Evolutionary conservation across 1,140 invertebrate genomes (phyloP), one percentile per base, ranked within the genome.

Genomic region (Stratiolaelaps scimitus): DNA sequence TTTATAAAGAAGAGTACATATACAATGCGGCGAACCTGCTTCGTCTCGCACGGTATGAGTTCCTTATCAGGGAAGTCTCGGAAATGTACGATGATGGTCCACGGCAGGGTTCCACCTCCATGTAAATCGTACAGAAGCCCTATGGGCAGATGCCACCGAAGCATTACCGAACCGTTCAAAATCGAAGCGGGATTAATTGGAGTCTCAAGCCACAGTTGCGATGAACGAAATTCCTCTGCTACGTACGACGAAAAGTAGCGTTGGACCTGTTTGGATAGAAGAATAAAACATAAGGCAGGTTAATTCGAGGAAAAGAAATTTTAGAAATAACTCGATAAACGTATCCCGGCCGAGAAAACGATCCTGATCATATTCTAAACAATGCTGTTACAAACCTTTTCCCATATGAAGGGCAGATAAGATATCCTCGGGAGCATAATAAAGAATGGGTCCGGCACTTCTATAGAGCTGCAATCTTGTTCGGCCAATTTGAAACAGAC

Each of bases 141-240:
- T 26, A 60, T 60, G 2, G 53, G 53, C 26, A 29, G 34, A 6
- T 60, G 53, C 53, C 53, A 60, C 5, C 53, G 53, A 34, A 60
- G 53, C 53, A 34, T 26, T 10, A 60, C 53, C 13, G 34, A 34
- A 34, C 34, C 34, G 26, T 26, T 29, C 34, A 40, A 10, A 40
- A 40, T 10, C 34, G 34, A 40, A 40, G 34, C 10, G 34, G 34
- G 4, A 40, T 40, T 40, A 40, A 40, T 40, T 4, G 34, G 34
- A 4, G 34, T 40, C 34, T 60, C 53, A 6, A 60, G 53, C 53
- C 53, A 60, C 6, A 60, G 17, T 23, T 26, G 53, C 13, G 53
- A 60, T 26, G 53, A 60, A n/a, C 53, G 53, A 26, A 15, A 17
- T 60, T 60, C 53, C 26, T 60, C 53, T 34, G 53, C 23, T 13